Percentiles rank a stretch among this genome's conserved stretches.
Evolutionary conservation across 1,140 invertebrate genomes (phyloP).

Genomic region (Planococcus citri): DNA sequence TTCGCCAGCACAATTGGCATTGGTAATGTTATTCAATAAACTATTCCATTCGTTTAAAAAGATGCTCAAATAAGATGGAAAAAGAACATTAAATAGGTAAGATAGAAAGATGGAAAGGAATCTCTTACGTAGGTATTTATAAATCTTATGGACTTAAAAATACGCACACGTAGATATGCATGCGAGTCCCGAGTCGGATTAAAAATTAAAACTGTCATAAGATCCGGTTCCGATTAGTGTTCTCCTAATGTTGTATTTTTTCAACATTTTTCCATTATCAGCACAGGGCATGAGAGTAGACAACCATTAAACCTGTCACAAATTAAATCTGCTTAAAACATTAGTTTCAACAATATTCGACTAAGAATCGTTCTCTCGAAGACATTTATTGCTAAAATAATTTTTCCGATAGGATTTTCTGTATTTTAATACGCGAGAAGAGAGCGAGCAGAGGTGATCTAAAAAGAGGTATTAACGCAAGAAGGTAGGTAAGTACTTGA

Average conservation of each 20-base stretch:
- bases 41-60: background rate
- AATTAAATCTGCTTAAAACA: background rate
- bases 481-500: too few relatives aligned
- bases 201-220: conserved; percentile 17
- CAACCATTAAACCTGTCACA: background rate
- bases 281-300: too few relatives aligned
- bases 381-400: too few relatives aligned
- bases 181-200: background rate
- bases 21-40: conserved; percentile 13
- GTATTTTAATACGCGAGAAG: too few relatives aligned
- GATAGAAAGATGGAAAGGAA: background rate
- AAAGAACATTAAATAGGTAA: too few relatives aligned
- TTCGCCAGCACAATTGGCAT: background rate
- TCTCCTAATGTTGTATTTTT: background rate
- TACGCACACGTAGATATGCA: too few relatives aligned
- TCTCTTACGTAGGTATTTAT: too few relatives aligned
- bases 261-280: background rate
- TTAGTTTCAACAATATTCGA: too few relatives aligned
- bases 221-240: conserved; percentile 12
- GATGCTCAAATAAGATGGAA: conserved; percentile 4
- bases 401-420: too few relatives aligned
- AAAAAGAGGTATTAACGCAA: too few relatives aligned
- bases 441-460: too few relatives aligned
- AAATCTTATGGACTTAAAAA: background rate
- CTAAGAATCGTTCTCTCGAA: too few relatives aligned